A percentile compares a stretch with the other conserved stretches of the same genome.
Evolutionary conservation across 2,888 invertebrate genomes (phyloP).

Genomic region (Hypomecis punctinalis): DNA sequence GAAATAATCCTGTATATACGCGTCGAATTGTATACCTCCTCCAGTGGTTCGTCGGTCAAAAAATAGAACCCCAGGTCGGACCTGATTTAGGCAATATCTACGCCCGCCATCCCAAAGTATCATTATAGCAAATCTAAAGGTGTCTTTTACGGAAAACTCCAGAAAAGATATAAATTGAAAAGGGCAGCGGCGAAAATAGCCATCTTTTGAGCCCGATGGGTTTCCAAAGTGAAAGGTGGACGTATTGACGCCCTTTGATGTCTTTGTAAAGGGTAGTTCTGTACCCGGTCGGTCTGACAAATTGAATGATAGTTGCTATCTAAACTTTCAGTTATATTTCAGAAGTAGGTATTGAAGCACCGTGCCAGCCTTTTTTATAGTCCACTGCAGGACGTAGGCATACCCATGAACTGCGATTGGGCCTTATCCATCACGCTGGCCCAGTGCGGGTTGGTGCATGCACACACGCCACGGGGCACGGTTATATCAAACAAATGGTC

Average conservation of each 20-base stretch:
- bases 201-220: conserved; percentile 7
- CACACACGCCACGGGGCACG: too few relatives aligned
- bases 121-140: conserved; percentile 11
- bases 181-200: conserved; percentile 8
- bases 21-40: too few relatives aligned
- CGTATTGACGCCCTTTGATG: conserved; percentile 14
- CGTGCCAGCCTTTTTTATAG: too few relatives aligned
- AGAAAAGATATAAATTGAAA: conserved; percentile 17
- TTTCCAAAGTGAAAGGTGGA: conserved; percentile 9
- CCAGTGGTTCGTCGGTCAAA: too few relatives aligned
- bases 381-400: too few relatives aligned
- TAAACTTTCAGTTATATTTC: not conserved
- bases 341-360: too few relatives aligned
- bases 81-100: too few relatives aligned
- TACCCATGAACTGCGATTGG: too few relatives aligned
- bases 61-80: not conserved
- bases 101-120: not conserved
- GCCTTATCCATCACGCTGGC: too few relatives aligned
- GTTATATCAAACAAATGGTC: too few relatives aligned
- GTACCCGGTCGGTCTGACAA: not conserved
- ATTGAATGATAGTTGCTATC: not conserved
- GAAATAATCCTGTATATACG: too few relatives aligned
- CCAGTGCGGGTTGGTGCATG: too few relatives aligned
- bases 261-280: not conserved
- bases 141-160: conserved; percentile 1